Evolutionary conservation across 2,888 invertebrate genomes (phyloP).

Genomic region (Melolontha melolontha): DNA sequence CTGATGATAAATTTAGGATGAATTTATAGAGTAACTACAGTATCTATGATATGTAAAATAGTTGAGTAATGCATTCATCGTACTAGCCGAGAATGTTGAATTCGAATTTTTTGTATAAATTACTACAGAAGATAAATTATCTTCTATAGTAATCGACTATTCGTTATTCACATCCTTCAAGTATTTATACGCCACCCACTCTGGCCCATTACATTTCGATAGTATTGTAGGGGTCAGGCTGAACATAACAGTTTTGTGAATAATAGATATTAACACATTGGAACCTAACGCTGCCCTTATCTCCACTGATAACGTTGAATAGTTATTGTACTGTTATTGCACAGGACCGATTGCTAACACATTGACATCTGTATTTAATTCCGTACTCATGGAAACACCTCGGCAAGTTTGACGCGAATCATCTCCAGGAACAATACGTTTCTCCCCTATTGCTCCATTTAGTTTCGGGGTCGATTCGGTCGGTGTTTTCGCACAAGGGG

Average conservation of each 20-base stretch:
- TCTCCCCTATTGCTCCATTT: slow-evolving; percentile 1
- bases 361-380: slow-evolving; percentile 59
- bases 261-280: slow-evolving; percentile 15
- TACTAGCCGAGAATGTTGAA: too few relatives aligned
- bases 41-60: too few relatives aligned
- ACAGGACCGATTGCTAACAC: slow-evolving; percentile 40
- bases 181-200: not conserved
- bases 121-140: too few relatives aligned
- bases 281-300: slow-evolving; percentile 49
- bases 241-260: slow-evolving; percentile 27
- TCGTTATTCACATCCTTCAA: not conserved
- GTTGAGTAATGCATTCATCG: too few relatives aligned
- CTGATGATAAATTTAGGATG: too few relatives aligned
- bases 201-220: not conserved
- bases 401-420: not conserved
- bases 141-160: too few relatives aligned
- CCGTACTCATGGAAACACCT: slow-evolving; percentile 39
- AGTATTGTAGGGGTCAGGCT: not conserved
- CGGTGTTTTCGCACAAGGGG: too few relatives aligned
- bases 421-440: slow-evolving; percentile 12
- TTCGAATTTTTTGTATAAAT: too few relatives aligned
- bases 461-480: too few relatives aligned
- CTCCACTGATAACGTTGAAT: slow-evolving; percentile 59
- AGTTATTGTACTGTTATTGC: slow-evolving; percentile 63
- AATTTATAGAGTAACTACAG: too few relatives aligned